Base-by-base conservation (phyloP, 2,888 invertebrate genomes). In the Erebia palarica region DNA sequence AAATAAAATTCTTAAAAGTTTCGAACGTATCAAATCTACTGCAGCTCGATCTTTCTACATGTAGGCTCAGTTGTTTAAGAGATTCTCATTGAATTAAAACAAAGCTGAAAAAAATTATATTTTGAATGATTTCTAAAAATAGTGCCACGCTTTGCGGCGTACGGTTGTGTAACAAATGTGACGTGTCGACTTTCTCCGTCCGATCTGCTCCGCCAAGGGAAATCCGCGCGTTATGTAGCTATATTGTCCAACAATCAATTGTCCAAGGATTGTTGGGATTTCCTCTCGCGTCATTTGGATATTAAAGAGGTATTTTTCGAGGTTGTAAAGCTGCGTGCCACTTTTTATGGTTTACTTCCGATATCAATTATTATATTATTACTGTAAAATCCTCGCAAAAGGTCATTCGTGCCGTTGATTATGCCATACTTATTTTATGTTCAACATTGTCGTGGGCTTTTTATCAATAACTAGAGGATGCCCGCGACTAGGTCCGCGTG, bases 81-180 rank as follows among this genome's bases (percentile, higher is more conserved):
- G 21, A 5, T 21, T 49, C 47, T 21, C 1, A 14, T 3, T 13
- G 21, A 63, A 14, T 13, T 18, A 47, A 27, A 1, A 36, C 42
- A 65, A 65, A 44, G 18, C 4, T 18, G 11, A 65, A 16, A 47
- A 21, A 47, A 65, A n/a, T 18, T 27, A 14, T 58, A 3, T 27
- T 14, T 59, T 59, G n/a, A 7, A 67, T 65, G 47, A 61, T 68
- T 65, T 42, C 55, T 61, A 65, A 71, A 68, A 65, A 73, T 75
- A 82, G 81, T 86, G 86, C 85, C 89, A 86, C 84, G 80, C 83
- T 84, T 85, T 79, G 16, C 44, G 72, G 77, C 78, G 83, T 84
- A 84, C 86, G 84, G 82, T 79, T 90, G 88, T 87, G 87, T 88
- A 91, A 92, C 82, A 81, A 79, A 82, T 81, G 82, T 90, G 91